A percentile compares a stretch with the other conserved stretches of the same genome.
Evolutionary conservation across 2,113 vertebrate genomes (phyloP).

Genomic region (Noctilio leporinus): DNA sequence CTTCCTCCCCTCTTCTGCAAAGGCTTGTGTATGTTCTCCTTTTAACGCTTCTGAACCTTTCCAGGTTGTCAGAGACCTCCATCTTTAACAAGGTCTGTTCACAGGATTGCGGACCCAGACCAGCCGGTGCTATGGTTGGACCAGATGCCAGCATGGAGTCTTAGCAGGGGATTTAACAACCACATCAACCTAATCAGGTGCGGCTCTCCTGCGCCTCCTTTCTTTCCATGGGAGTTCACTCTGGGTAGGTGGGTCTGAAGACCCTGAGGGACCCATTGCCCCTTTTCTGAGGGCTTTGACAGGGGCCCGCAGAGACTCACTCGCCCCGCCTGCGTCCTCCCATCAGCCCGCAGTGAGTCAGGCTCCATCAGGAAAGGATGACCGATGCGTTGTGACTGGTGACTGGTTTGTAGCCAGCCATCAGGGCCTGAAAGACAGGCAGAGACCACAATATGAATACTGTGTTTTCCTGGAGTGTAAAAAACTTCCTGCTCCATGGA

Average conservation of each 20-base stretch:
- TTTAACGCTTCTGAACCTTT: neutral
- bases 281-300: neutral
- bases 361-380: neutral
- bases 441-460: neutral
- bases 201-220: neutral
- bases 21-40: neutral
- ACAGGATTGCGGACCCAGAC: slow-evolving; percentile 95
- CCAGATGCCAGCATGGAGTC: slow-evolving; percentile 95
- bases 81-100: slow-evolving; percentile 34
- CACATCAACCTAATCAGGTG: slow-evolving; percentile 98
- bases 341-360: neutral
- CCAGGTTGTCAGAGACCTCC: neutral
- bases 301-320: rapidly evolving
- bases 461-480: neutral
- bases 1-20: neutral
- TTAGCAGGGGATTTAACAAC: slow-evolving; percentile 97
- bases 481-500: neutral
- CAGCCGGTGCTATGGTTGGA: slow-evolving; percentile 98
- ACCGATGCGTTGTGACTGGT: neutral
- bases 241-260: neutral
- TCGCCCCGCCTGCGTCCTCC: neutral
- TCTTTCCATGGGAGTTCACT: neutral
- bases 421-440: neutral
- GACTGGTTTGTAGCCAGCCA: neutral
- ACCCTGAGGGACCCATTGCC: rapidly evolving